A percentile compares a stretch with the other conserved stretches of the same genome.
These are phyloP conservation scores for Neodon shergylaensis DNA, from an alignment of 2,113 vertebrate genomes.

Conservation along the genomic window DNA sequence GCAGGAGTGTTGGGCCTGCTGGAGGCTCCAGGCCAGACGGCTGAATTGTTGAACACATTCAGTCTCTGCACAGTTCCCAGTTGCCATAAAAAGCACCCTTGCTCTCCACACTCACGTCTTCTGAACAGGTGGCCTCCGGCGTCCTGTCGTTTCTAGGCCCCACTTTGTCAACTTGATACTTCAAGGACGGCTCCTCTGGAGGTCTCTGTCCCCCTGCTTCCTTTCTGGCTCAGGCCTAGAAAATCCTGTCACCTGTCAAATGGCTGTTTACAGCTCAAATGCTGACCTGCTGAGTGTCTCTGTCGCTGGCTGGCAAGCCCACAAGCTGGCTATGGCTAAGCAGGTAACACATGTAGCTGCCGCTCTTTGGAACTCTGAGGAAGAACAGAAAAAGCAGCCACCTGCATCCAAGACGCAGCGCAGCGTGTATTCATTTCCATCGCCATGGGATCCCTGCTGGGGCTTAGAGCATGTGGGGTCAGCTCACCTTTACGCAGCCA, in stretches of 20 bases:
- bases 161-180: conserved; percentile 47
- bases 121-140: neutral
- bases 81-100: neutral
- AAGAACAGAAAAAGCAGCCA: neutral
- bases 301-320: neutral
- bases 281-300: neutral
- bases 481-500: conserved; percentile 61
- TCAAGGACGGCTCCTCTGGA: conserved; percentile 32
- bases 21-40: neutral
- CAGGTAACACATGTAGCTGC: neutral
- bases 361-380: rapidly evolving
- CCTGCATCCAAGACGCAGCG: neutral
- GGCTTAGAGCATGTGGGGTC: conserved; percentile 61
- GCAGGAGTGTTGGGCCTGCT: neutral
- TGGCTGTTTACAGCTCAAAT: conserved; percentile 65
- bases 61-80: neutral
- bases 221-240: conserved; percentile 59
- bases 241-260: conserved; percentile 67
- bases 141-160: conserved; percentile 51
- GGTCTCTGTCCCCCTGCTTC: conserved; percentile 40
- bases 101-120: neutral
- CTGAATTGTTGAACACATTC: conserved; percentile 18
- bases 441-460: conserved; percentile 7
- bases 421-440: conserved; percentile 23
- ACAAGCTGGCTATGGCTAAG: neutral